phyloP scores from a whole-genome alignment of 2,888 invertebrate species.

The Synergus japonicus region DNA sequence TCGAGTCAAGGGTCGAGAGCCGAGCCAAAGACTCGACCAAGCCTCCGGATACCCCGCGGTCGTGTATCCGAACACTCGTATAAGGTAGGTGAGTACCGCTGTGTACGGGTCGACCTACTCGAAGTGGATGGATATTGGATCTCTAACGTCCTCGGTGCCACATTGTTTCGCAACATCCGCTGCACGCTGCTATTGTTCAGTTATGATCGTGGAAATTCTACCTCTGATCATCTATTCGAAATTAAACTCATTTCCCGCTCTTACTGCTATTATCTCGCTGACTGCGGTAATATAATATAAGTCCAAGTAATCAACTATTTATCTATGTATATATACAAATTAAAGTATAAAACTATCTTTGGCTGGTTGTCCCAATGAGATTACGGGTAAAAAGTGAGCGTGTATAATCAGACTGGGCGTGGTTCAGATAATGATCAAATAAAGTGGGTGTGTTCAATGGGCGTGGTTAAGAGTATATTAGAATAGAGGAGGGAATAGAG shows the following conservation, averaged over 20 bases:
- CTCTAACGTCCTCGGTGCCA: not conserved
- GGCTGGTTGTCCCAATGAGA: too few relatives aligned
- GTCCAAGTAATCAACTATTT: not conserved
- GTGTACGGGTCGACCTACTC: not conserved
- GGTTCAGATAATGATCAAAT: too few relatives aligned
- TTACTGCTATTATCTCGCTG: not conserved
- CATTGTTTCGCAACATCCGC: slow-evolving; percentile 5
- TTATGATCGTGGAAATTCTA: not conserved
- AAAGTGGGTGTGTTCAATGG: too few relatives aligned
- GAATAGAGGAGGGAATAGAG: too few relatives aligned
- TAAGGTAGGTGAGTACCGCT: not conserved
- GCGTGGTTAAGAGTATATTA: too few relatives aligned
- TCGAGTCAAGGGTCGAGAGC: slow-evolving; percentile 59
- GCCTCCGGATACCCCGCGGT: slow-evolving; percentile 30
- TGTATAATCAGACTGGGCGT: too few relatives aligned
- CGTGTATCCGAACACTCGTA: not conserved
- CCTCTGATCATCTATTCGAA: not conserved
- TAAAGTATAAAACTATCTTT: too few relatives aligned
- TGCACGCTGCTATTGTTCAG: not conserved
- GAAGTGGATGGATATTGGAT: slow-evolving; percentile 11
- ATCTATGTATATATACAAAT: too few relatives aligned
- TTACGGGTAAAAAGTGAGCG: too few relatives aligned
- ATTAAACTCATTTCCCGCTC: not conserved
- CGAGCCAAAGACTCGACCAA: slow-evolving; percentile 50
- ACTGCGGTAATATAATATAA: not conserved